phyloP scores from a whole-genome alignment of 1,140 invertebrate species.

The Lordiphosa stackelbergi region DNA sequence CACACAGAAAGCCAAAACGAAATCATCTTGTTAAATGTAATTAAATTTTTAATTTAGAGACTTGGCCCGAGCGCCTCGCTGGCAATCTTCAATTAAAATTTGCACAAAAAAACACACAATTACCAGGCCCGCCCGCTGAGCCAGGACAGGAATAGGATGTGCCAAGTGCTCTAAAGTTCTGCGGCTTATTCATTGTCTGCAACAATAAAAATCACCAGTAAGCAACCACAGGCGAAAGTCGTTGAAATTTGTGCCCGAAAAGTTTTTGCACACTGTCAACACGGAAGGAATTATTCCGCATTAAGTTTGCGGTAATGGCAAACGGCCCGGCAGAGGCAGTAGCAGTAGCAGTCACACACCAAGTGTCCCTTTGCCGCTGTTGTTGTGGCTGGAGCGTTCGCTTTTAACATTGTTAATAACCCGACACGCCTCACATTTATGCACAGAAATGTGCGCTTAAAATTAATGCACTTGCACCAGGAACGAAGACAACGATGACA shows the following conservation, averaged over 20 bases:
- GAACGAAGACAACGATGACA: slow-evolving; percentile 3
- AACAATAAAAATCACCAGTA: slow-evolving; percentile 54
- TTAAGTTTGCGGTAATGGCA: slow-evolving; percentile 73
- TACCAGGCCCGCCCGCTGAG: slow-evolving; percentile 51
- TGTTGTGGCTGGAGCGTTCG: slow-evolving; percentile 45
- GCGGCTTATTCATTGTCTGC: slow-evolving; percentile 72
- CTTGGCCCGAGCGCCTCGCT: slow-evolving; percentile 32
- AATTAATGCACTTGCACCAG: slow-evolving; percentile 63
- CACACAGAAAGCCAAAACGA: slow-evolving; percentile 16
- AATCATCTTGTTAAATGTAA: slow-evolving; percentile 72
- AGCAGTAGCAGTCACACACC: slow-evolving; percentile 6
- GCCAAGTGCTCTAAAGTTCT: slow-evolving; percentile 69
- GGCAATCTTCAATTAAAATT: slow-evolving; percentile 65
- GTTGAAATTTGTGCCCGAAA: slow-evolving; percentile 56
- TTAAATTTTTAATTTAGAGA: slow-evolving; percentile 72
- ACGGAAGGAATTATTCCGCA: slow-evolving; percentile 74
- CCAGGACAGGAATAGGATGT: slow-evolving; percentile 66
- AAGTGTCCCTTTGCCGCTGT: slow-evolving; percentile 24
- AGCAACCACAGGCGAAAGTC: slow-evolving; percentile 19
- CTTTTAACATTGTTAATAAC: slow-evolving; percentile 74
- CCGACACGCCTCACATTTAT: slow-evolving; percentile 70
- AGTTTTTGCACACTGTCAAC: slow-evolving; percentile 73
- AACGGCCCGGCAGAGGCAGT: slow-evolving; percentile 10
- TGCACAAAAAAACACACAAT: slow-evolving; percentile 48
- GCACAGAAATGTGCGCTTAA: slow-evolving; percentile 72